phyloP scores from a whole-genome alignment of 2,797 vertebrate genomes.

The Rachycentron canadum region DNA sequence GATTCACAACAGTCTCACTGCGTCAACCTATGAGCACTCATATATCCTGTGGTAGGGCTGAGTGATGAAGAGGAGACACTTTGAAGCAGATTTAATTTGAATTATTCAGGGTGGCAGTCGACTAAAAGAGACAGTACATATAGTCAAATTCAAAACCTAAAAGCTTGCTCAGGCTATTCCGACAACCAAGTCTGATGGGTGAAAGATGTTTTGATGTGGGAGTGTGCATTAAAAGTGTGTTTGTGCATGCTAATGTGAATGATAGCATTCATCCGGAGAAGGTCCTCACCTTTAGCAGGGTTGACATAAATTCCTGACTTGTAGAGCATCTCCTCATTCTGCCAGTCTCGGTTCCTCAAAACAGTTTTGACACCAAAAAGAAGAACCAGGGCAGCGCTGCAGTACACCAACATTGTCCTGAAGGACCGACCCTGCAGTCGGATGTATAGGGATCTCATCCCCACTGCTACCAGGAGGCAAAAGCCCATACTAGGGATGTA shows the following conservation, averaged over 20 bases:
- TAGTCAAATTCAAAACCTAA: conserved; percentile 32
- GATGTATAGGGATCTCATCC: conserved; percentile 91
- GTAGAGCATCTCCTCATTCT: conserved; percentile 99
- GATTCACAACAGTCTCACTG: conserved; percentile 2
- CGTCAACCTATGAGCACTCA: background rate
- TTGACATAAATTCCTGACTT: conserved; percentile 99
- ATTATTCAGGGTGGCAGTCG: conserved; percentile 53
- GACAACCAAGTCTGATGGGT: background rate
- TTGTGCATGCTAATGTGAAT: background rate
- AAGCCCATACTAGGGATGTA: conserved; percentile 99
- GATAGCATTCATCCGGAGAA: background rate
- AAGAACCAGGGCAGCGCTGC: conserved; percentile 89
- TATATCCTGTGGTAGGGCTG: conserved; percentile 27
- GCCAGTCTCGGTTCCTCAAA: conserved; percentile 96
- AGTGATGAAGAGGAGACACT: conserved; percentile 43
- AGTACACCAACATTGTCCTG: conserved; percentile 91
- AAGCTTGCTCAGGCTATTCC: conserved; percentile 13
- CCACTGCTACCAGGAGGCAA: conserved; percentile 95
- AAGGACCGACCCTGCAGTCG: conserved; percentile 88
- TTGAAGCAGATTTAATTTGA: conserved; percentile 51
- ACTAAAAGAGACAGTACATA: conserved; percentile 15
- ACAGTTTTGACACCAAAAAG: conserved; percentile 94
- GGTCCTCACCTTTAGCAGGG: conserved; percentile 95
- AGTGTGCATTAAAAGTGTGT: background rate
- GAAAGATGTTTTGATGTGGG: background rate